Evolutionary conservation across 2,113 vertebrate genomes (phyloP).

Genomic region (Eurystomus gularis): DNA sequence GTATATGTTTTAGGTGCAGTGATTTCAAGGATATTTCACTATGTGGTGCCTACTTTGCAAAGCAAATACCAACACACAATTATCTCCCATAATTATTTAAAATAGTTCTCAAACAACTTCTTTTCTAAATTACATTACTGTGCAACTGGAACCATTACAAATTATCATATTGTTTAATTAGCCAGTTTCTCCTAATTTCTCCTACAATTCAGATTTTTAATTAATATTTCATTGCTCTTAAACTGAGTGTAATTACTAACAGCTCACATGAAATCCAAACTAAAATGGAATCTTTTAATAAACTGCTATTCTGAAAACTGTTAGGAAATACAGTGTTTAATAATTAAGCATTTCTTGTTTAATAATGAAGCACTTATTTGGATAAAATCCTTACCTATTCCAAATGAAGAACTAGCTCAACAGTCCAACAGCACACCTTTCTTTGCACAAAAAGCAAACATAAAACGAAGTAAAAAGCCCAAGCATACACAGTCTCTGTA

Average conservation of each 20-base stretch:
- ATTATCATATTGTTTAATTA: constrained; percentile 65
- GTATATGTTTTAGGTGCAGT: neutral
- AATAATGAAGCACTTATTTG: constrained; percentile 44
- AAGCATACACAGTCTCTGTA: neutral
- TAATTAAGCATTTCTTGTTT: constrained; percentile 48
- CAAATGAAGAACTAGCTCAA: constrained; percentile 38
- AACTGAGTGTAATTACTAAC: constrained; percentile 21
- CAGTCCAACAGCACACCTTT: neutral
- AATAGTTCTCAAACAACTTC: constrained; percentile 47
- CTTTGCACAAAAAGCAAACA: neutral
- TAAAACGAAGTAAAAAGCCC: neutral
- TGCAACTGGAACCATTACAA: constrained; percentile 58
- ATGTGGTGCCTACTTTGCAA: neutral
- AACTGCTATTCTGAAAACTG: constrained; percentile 3
- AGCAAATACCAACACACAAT: constrained; percentile 52
- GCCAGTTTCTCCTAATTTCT: constrained; percentile 44
- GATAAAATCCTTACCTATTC: constrained; percentile 46
- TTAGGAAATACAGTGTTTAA: constrained; percentile 47
- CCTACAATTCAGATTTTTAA: constrained; percentile 54
- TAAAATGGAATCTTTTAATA: constrained; percentile 57
- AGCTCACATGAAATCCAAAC: constrained; percentile 42
- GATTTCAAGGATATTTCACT: neutral
- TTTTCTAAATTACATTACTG: constrained; percentile 62
- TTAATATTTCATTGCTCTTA: constrained; percentile 70
- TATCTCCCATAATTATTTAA: constrained; percentile 56